Conservation (phyloP, 2,113 vertebrate genomes). For the Petrocephalus microphthalmus region DNA sequence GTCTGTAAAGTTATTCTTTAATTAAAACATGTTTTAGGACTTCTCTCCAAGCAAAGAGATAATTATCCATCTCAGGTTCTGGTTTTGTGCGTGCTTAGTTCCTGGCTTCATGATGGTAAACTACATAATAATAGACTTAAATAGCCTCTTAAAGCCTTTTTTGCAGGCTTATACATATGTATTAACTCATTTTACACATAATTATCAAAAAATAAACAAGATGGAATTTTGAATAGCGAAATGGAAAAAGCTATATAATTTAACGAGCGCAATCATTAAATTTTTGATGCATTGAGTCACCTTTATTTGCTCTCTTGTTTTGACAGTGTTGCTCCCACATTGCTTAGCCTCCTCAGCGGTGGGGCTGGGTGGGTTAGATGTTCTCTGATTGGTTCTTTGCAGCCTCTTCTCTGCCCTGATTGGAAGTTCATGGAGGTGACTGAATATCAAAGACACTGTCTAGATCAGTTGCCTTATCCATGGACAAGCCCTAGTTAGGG, state of each 20-base stretch:
- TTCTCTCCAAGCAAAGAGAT: constrained; percentile 12
- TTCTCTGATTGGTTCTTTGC: not conserved
- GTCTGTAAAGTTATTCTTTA: constrained; percentile 20
- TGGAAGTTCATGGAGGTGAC: not conserved
- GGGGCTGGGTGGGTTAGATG: not conserved
- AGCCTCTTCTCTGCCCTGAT: not conserved
- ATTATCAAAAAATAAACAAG: constrained; percentile 61
- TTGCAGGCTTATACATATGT: constrained; percentile 37
- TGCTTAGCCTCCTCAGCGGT: not conserved
- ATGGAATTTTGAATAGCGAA: constrained; percentile 59
- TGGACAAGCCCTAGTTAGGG: not conserved
- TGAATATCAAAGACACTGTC: not conserved
- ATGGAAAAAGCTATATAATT: constrained; percentile 71
- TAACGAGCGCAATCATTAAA: constrained; percentile 61
- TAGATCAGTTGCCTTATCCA: not conserved
- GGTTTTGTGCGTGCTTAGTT: constrained; percentile 24
- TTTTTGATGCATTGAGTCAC: constrained; percentile 55
- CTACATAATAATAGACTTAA: constrained; percentile 39
- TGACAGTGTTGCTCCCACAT: constrained; percentile 20
- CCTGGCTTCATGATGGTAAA: constrained; percentile 33
- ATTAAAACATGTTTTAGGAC: constrained; percentile 35
- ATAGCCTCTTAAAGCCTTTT: constrained; percentile 41
- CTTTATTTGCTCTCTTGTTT: constrained; percentile 38
- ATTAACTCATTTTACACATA: constrained; percentile 61
- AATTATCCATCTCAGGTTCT: constrained; percentile 38